Conservation (phyloP, 2,797 vertebrate species). For the Podarcis lilfordi region DNA sequence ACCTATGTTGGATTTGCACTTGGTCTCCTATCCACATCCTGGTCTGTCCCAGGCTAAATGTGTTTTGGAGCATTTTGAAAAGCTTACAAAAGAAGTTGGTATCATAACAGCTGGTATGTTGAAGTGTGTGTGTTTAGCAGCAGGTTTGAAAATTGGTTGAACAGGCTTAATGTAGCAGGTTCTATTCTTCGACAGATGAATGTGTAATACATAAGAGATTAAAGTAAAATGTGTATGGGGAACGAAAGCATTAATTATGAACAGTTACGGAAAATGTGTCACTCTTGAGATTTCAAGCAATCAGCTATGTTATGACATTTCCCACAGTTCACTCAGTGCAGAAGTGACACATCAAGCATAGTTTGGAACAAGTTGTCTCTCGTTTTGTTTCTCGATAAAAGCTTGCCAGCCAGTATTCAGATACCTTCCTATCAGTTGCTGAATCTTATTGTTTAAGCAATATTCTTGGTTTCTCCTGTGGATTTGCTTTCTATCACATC, state of each 20-base stretch:
- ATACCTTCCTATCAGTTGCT: neutral
- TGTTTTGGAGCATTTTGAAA: neutral
- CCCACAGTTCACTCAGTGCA: neutral
- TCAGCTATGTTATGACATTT: neutral
- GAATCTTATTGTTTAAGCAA: neutral
- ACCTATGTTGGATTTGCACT: neutral
- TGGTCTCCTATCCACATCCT: neutral
- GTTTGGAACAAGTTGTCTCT: neutral
- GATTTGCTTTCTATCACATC: neutral
- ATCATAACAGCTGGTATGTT: neutral
- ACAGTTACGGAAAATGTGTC: neutral
- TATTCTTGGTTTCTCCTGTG: neutral
- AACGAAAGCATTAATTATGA: slow-evolving; percentile 2
- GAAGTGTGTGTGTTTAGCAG: neutral
- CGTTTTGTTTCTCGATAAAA: neutral
- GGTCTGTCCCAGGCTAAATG: neutral
- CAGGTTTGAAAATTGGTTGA: neutral
- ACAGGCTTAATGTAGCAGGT: neutral
- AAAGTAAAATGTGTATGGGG: neutral
- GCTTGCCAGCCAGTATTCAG: neutral
- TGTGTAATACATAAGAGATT: neutral
- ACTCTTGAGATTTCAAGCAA: neutral
- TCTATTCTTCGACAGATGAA: neutral
- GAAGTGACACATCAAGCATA: neutral
- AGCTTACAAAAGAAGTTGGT: neutral